phyloP scores from a whole-genome alignment of 2,113 vertebrate species.

The Axis porcinus region DNA sequence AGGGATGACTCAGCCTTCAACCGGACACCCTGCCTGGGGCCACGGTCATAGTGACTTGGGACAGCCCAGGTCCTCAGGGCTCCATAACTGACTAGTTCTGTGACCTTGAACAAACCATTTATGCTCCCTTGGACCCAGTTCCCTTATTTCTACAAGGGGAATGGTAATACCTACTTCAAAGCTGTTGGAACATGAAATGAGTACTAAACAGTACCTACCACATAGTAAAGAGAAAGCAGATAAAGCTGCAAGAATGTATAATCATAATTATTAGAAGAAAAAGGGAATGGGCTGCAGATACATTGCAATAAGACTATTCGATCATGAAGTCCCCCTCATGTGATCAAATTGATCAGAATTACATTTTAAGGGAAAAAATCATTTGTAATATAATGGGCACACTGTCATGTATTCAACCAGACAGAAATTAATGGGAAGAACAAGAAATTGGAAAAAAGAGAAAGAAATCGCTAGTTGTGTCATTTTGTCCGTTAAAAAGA shows the following conservation, averaged over 20 bases:
- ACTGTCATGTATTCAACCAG: background rate
- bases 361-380: background rate
- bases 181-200: background rate
- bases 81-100: background rate
- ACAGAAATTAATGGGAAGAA: background rate
- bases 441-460: background rate
- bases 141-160: background rate
- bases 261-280: background rate
- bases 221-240: background rate
- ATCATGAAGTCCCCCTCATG: background rate
- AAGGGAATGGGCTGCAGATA: background rate
- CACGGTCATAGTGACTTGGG: fast-evolving
- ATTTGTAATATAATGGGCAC: background rate
- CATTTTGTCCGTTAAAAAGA: background rate
- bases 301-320: background rate
- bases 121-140: background rate
- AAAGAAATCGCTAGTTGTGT: background rate
- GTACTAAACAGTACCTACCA: background rate
- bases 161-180: background rate
- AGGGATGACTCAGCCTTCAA: background rate
- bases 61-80: background rate
- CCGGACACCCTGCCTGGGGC: background rate
- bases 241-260: background rate
- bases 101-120: background rate
- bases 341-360: background rate